Conservation (phyloP, 2,113 vertebrate species). For the Pygoscelis adeliae region DNA sequence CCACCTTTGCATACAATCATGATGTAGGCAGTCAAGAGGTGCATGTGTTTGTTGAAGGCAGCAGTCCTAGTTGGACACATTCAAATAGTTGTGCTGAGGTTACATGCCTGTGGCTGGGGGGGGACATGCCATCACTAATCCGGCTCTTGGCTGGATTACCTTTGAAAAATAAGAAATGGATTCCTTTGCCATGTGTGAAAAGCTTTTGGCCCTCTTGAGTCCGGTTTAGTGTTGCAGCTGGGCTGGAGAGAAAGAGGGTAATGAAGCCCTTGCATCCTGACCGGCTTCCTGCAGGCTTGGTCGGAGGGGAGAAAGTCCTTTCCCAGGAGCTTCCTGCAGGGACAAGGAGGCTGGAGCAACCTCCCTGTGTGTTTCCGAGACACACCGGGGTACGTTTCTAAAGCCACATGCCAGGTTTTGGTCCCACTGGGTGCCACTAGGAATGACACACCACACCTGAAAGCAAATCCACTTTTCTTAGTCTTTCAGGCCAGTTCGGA, state of each 20-base stretch:
- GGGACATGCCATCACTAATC: conserved; percentile 37
- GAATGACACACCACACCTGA: not conserved
- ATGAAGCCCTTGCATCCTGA: conserved; percentile 13
- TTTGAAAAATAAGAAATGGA: conserved; percentile 43
- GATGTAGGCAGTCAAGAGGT: not conserved
- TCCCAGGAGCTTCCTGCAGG: not conserved
- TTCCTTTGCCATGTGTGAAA: conserved; percentile 9
- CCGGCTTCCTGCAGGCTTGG: not conserved
- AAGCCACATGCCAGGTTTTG: not conserved
- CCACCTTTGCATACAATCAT: not conserved
- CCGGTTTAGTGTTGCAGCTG: conserved; percentile 7
- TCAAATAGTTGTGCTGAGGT: not conserved
- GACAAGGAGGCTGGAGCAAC: not conserved
- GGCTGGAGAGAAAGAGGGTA: not conserved
- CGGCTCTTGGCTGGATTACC: conserved; percentile 31
- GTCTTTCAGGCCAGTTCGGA: not conserved
- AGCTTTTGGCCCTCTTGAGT: conserved; percentile 29
- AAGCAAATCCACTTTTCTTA: not conserved
- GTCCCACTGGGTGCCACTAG: not conserved
- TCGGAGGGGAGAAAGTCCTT: not conserved
- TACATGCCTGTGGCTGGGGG: conserved; percentile 31
- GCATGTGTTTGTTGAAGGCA: not conserved
- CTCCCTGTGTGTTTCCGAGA: not conserved
- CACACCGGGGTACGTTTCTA: not conserved
- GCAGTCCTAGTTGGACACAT: not conserved